phyloP scores from a whole-genome alignment of 1,140 invertebrate genomes.

The Drosophila suzukii region DNA sequence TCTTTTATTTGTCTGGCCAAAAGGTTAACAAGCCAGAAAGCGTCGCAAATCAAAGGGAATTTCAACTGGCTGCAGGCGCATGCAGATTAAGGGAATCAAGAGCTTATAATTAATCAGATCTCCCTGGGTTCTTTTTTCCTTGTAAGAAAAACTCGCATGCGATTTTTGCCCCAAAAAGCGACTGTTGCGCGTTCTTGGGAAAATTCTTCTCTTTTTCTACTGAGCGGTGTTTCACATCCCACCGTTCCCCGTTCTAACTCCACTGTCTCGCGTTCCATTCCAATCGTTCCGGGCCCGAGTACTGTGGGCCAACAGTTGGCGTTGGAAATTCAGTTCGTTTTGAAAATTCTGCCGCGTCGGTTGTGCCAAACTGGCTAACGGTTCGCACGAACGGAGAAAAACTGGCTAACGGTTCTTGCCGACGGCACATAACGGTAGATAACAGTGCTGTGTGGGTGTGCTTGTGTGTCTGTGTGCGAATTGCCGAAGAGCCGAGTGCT shows the following conservation, averaged over 20 bases:
- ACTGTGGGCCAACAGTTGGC: constrained; percentile 37
- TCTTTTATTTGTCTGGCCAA: constrained; percentile 30
- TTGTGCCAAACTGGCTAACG: constrained; percentile 66
- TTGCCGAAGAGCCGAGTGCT: constrained; percentile 32
- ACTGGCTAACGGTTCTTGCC: constrained; percentile 36
- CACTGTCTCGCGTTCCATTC: constrained; percentile 34
- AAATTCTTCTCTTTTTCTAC: constrained; percentile 20
- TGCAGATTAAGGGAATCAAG: constrained; percentile 51
- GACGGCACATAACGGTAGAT: constrained; percentile 66
- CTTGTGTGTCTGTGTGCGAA: not conserved
- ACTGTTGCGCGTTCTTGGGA: constrained; percentile 31
- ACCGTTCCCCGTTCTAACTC: constrained; percentile 30
- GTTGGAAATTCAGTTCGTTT: constrained; percentile 62
- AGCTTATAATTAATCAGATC: constrained; percentile 55
- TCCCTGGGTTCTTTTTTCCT: not conserved
- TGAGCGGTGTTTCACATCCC: constrained; percentile 17
- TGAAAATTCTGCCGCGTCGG: constrained; percentile 74
- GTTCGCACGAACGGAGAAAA: constrained; percentile 25
- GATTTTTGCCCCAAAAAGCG: constrained; percentile 29
- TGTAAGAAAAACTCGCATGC: constrained; percentile 56
- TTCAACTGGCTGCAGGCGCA: constrained; percentile 42
- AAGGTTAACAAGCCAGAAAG: constrained; percentile 49
- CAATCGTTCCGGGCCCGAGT: not conserved
- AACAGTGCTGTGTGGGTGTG: constrained; percentile 12
- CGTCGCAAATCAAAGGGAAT: constrained; percentile 51